Base-by-base conservation (phyloP, 1,140 invertebrate genomes). In the Zaprionus camerounensis region DNA sequence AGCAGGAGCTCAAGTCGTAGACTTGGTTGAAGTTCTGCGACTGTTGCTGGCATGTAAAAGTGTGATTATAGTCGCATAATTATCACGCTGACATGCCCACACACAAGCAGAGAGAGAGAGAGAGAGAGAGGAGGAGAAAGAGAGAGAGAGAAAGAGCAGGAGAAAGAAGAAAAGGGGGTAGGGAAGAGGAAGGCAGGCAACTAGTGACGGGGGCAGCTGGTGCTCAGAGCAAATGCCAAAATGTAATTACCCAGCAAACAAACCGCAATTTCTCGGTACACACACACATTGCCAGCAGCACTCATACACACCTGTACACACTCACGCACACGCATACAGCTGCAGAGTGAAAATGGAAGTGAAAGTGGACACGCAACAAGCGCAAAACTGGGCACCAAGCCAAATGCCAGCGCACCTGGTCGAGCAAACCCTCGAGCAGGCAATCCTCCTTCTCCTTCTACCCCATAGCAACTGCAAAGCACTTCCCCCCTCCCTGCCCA, bases 1-100 rank as follows among this genome's bases (percentile, higher is more conserved):
- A 57, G 62, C 28, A 38, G 34, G 2, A 6, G n/a, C 28, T 31
- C 7, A 12, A 56, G 34, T 46, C n/a, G 7, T 38, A n/a, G 15
- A 26, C 31, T 24, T 9, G 3, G 51, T 24, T 31, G 56, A 36
- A n/a, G 56, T 28, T 62, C 31, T 46, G 34, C 51, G 64, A 46
- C 63, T 72, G 61, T 56, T 69, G 56, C 78, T 90, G 85, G 85
- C 85, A 90, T 90, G 85, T 90, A 85, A 90, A 85, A 90, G 85
- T 90, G 85, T 82, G 85, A 90, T 90, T 90, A 90, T 90, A 90
- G 86, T 90, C 85, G 85, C 85, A 90, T 90, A 90, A 90, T 90
- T 90, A 90, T 91, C 85, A 90, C 86, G 85, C 86, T 90, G 85
- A 91, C 82, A 88, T 88, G 72, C 84, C 78, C 78, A 72, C 62